Base-by-base conservation (phyloP, 2,888 invertebrate genomes). In the Sericinus montela region DNA sequence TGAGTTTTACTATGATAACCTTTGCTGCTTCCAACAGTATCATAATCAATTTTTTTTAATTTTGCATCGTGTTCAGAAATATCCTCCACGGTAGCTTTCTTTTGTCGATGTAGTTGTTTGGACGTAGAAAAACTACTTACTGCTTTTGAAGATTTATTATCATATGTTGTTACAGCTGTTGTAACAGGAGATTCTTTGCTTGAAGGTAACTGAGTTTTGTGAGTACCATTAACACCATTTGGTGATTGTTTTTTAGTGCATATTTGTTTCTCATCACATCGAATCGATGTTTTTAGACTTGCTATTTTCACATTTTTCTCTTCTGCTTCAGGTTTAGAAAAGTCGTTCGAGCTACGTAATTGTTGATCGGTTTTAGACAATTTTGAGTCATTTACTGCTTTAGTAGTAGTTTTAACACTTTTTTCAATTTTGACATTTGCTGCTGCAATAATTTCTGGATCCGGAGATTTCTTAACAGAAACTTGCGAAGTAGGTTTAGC, bases 81-180 rank as follows among this genome's bases (percentile, higher is more conserved):
- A 40, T 67, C 65, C 37, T 65, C 67, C 19, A 58, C 47, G 41
- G 61, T 54, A 29, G 66, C 49, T 45, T 63, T 66, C 55, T 72
- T 75, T 65, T 79, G 75, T 13, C 69, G 65, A 42, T 71, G 71
- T 54, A 77, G 56, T 53, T 70, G 67, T 59, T 71, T 80, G 40
- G 28, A 59, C 15, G 43, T 52, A 7, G 30, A 41, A 34, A 49
- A 29, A 41, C 23, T 45, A 37, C 16, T 45, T 4, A 9, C 7
- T 16, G 36, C 10, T 15, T 42, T 51, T 14, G 35, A 8, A 19
- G 30, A 1, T 19, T 37, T 42, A 9, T 51, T 45, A 16, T 42
- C 42, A 51, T 32, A 37, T 16, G 11, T 42, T 25, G 7, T 14
- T 23, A 16, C 41, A 9, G 19, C 6, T 3, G 10, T 25, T 23